Evolutionary conservation across 2,113 vertebrate genomes (phyloP).

Genomic region (Lycocorax pyrrhopterus): DNA sequence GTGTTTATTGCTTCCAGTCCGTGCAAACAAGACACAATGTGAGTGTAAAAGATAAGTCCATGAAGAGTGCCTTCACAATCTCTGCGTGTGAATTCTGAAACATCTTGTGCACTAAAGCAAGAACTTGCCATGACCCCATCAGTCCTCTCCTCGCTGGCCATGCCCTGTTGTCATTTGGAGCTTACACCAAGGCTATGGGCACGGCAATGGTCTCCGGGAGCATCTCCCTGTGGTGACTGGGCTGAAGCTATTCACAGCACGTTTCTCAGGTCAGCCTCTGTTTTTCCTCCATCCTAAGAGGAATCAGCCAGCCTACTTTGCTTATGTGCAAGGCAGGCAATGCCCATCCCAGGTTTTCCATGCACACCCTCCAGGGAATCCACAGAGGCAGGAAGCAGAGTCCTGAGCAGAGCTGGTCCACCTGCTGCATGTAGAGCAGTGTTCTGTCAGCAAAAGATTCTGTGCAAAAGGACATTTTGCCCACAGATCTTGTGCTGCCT

Average conservation of each 20-base stretch:
- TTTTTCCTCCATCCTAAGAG: not conserved
- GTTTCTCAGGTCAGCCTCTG: not conserved
- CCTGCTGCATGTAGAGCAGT: not conserved
- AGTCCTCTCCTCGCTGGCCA: accelerated
- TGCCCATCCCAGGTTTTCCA: not conserved
- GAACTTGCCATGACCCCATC: not conserved
- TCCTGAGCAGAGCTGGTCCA: not conserved
- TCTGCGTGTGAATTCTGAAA: not conserved
- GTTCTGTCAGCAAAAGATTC: not conserved
- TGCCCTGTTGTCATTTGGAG: not conserved
- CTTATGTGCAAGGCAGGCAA: not conserved
- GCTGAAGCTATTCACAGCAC: not conserved
- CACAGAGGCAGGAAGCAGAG: not conserved
- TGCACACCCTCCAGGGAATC: not conserved
- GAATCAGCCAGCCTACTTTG: not conserved
- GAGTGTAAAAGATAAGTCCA: not conserved
- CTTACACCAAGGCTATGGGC: not conserved
- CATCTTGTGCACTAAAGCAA: not conserved
- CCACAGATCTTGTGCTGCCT: not conserved
- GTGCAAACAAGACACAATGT: not conserved
- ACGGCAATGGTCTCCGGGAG: not conserved
- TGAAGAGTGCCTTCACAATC: not conserved
- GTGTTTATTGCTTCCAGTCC: not conserved
- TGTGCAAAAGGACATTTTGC: not conserved
- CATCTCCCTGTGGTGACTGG: accelerated